Percentiles rank a stretch among this genome's conserved stretches.
Evolutionary conservation across 1,140 invertebrate genomes (phyloP).

Genomic region (Condylostylus longicornis): DNA sequence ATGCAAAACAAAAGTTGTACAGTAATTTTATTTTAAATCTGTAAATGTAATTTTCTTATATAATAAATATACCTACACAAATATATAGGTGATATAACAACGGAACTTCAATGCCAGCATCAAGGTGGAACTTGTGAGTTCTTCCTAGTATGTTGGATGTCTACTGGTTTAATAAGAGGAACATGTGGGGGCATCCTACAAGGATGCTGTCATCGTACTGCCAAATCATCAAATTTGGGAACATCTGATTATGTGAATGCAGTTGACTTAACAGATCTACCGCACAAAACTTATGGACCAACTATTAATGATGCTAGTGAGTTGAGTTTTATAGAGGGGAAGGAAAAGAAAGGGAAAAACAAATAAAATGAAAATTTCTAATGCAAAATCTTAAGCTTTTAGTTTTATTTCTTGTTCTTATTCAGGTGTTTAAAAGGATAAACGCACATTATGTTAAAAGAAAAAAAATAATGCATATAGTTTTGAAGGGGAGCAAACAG

Average conservation of each 20-base stretch:
- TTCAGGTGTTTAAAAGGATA: no score
- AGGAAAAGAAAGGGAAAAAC: no score
- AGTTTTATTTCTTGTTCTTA: no score
- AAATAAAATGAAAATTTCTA: no score
- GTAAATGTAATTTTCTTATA: no score
- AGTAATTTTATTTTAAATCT: no score
- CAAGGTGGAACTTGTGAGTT: constrained; percentile 78
- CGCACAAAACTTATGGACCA: constrained; percentile 43
- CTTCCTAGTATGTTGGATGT: constrained; percentile 83
- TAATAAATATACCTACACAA: constrained; percentile 10
- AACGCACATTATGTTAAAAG: no score
- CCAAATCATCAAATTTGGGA: constrained; percentile 50
- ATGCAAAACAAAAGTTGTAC: no score
- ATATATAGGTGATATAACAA: constrained; percentile 29
- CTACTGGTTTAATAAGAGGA: constrained; percentile 71
- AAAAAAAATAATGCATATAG: no score
- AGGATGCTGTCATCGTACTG: constrained; percentile 71
- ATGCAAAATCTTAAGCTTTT: no score
- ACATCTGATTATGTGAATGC: constrained; percentile 28
- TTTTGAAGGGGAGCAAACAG: no score
- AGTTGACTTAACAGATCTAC: constrained; percentile 32
- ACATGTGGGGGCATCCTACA: constrained; percentile 70
- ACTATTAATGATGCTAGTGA: constrained; percentile 62
- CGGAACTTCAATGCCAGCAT: constrained; percentile 36
- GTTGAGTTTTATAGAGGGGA: no score